Evolutionary conservation across 2,797 vertebrate species (phyloP).

Genomic region (Gymnocypris eckloni): DNA sequence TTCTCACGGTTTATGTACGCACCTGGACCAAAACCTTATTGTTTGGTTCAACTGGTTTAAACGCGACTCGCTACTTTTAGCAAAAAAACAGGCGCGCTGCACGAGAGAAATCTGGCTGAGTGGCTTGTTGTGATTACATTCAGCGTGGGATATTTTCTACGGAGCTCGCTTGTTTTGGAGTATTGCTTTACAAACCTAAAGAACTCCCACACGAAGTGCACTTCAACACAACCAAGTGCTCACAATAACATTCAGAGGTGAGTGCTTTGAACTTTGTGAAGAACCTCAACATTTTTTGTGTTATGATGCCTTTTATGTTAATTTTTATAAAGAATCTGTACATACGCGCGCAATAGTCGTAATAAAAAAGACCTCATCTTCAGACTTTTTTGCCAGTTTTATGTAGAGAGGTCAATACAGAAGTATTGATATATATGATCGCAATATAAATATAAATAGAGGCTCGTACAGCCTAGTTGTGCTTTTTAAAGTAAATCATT

Average conservation of each 20-base stretch:
- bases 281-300: too few relatives aligned
- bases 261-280: conserved; percentile 11
- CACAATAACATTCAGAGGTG: conserved; percentile 24
- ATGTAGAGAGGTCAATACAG: neutral
- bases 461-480: neutral
- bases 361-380: neutral
- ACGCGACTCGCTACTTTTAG: neutral
- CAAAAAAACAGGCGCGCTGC: neutral
- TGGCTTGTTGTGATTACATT: conserved; percentile 7
- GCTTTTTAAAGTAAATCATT: conserved; percentile 12
- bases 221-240: neutral
- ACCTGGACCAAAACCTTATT: conserved; percentile 12
- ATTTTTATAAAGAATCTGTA: neutral
- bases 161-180: conserved; percentile 12
- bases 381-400: neutral
- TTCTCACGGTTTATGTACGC: neutral
- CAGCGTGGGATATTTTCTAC: neutral
- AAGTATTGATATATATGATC: neutral
- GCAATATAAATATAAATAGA: neutral
- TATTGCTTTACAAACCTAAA: conserved; percentile 10
- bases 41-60: neutral
- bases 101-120: neutral
- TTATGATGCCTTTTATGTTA: neutral
- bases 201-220: neutral
- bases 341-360: neutral